A percentile compares a stretch with the other conserved stretches of the same genome.
Evolutionary conservation across 2,888 invertebrate species (phyloP).

Genomic region (Hymenopus coronatus): DNA sequence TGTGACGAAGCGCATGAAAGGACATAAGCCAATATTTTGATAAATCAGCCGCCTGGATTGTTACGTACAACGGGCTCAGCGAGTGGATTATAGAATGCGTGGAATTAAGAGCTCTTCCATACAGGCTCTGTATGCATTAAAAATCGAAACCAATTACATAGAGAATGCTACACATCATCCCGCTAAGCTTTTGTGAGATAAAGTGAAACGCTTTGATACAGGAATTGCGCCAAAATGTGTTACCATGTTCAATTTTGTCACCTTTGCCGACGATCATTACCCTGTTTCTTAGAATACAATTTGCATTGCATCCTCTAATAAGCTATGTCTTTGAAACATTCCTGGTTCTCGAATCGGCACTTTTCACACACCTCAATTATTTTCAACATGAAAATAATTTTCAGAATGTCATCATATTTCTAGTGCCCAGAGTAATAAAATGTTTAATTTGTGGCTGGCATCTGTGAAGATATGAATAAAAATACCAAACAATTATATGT

Average conservation of each 20-base stretch:
- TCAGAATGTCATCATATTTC: no score
- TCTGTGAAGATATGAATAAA: no score
- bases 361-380: no score
- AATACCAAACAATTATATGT: no score
- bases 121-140: neutral
- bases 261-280: no score
- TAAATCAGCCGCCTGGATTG: neutral
- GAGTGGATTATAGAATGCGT: neutral
- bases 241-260: neutral
- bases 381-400: no score
- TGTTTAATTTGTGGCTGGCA: accelerated
- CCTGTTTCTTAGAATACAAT: no score
- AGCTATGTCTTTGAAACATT: no score
- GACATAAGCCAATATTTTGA: neutral
- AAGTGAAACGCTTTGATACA: neutral
- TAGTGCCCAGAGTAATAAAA: no score
- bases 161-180: neutral
- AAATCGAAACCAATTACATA: neutral
- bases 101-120: neutral
- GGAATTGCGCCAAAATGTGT: neutral
- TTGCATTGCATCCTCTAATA: no score
- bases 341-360: no score
- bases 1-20: neutral
- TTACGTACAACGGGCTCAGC: neutral
- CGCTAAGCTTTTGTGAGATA: neutral